Evolutionary conservation across 2,113 vertebrate species (phyloP), one percentile per base, ranked within the genome.

Genomic region (Coryphaenoides rupestris): DNA sequence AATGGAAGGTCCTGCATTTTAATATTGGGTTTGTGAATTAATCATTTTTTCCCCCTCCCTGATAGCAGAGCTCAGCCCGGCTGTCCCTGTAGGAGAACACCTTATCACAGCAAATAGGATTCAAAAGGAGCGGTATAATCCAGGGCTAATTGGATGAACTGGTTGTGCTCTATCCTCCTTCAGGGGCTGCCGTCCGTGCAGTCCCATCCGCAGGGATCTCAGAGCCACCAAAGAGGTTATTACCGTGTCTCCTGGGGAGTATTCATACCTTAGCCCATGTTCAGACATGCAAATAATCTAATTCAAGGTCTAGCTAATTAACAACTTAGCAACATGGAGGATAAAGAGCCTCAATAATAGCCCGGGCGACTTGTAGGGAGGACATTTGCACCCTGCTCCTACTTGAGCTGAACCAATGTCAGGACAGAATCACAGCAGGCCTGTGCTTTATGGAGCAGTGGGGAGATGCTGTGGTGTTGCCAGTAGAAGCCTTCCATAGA

Each of bases 221-320:
- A 83, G 84, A 92, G 89, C 89, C 92, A 92, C 91, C 92, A 89
- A 94, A 92, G 91, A 93, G 93, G 93, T 94, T 93, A 94, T 94
- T 93, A 93, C 89, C 89, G 88, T 84, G 79, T 88, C 87, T 94
- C 94, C 92, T 92, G 0, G 92, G 91, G 93, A 93, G 87, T 80
- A 86, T 90, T 93, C 93, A 93, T 94, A 93, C 91, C 88, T 89
- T 85, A 91, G 87, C 90, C 92, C 93, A 89, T 93, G 93, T 93
- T 94, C 92, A 93, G 92, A 94, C 92, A 95, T 94, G 93, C 93
- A 95, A 94, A 95, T 93, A 92, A 94, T 94, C 91, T 92, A 92
- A 93, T 93, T 92, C 92, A 93, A 91, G 92, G 92, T 91, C 92
- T 89, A 89, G 89, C 91, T 93, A 94, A 95, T 95, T 94, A 95